A percentile compares a stretch with the other conserved stretches of the same genome.
Conservation (phyloP, 2,888 invertebrate genomes). For the Lucinisca nassula region DNA sequence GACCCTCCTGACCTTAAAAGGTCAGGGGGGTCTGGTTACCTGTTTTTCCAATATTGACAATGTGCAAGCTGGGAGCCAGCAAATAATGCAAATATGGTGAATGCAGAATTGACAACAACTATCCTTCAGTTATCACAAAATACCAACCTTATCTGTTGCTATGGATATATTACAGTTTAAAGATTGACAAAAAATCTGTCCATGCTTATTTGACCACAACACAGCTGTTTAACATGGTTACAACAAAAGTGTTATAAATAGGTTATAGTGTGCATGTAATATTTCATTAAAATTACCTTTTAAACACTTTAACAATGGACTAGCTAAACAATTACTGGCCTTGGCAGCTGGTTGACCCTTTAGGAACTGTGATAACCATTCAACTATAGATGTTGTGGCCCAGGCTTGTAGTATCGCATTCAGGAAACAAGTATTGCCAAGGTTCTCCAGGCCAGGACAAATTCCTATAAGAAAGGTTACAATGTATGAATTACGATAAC, state of each 20-base stretch:
- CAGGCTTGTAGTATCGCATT: conserved; percentile 97
- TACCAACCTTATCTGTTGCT: too few relatives aligned
- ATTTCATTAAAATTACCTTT: conserved; percentile 78
- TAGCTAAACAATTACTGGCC: conserved; percentile 74
- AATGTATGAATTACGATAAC: background rate
- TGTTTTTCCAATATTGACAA: too few relatives aligned
- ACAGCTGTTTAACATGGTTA: too few relatives aligned
- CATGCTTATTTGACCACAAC: too few relatives aligned
- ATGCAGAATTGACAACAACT: too few relatives aligned
- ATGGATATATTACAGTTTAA: too few relatives aligned
- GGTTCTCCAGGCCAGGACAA: conserved; percentile 93
- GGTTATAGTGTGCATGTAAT: background rate
- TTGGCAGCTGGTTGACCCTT: conserved; percentile 50
- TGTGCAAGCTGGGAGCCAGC: too few relatives aligned
- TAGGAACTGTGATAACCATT: conserved; percentile 91
- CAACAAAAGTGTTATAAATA: background rate
- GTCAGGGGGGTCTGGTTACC: too few relatives aligned
- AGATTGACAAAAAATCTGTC: too few relatives aligned
- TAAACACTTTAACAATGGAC: conserved; percentile 77
- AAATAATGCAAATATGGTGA: too few relatives aligned
- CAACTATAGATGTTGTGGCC: conserved; percentile 94
- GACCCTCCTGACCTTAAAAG: too few relatives aligned
- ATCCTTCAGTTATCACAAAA: too few relatives aligned
- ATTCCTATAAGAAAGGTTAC: conserved; percentile 80
- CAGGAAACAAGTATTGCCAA: conserved; percentile 97